A percentile compares a stretch with the other conserved stretches of the same genome.
Evolutionary conservation across 2,113 vertebrate species (phyloP).

Genomic region (Elephas maximus): DNA sequence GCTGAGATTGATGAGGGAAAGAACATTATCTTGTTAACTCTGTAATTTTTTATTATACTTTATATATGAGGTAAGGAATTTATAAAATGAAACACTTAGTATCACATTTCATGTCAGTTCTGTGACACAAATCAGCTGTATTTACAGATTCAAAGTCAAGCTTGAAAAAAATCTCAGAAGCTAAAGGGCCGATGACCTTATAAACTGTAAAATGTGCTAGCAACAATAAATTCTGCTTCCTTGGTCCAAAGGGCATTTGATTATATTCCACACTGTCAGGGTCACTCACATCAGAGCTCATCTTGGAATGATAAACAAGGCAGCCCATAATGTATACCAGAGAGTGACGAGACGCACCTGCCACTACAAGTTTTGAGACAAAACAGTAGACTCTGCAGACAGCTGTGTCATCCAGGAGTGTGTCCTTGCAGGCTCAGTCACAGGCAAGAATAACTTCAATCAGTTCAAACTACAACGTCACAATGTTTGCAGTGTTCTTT

Average conservation of each 20-base stretch:
- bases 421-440: background rate
- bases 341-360: conserved; percentile 60
- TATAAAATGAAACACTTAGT: background rate
- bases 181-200: background rate
- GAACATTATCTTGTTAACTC: background rate
- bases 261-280: conserved; percentile 9
- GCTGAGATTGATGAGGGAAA: background rate
- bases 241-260: conserved; percentile 57
- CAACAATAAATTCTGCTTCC: conserved; percentile 52
- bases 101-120: conserved; percentile 17
- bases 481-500: background rate
- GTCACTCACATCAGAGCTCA: background rate
- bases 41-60: background rate
- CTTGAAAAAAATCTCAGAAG: conserved; percentile 6
- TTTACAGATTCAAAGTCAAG: conserved; percentile 56
- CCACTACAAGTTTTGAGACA: conserved; percentile 35
- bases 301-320: conserved; percentile 15
- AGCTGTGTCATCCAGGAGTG: conserved; percentile 37
- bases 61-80: background rate
- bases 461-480: background rate
- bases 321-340: background rate
- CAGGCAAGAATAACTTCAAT: background rate
- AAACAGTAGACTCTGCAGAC: conserved; percentile 43
- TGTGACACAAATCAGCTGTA: conserved; percentile 51
- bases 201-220: conserved; percentile 58